Evolutionary conservation across 2,888 invertebrate genomes (phyloP).

Genomic region (Melitaea athalia): DNA sequence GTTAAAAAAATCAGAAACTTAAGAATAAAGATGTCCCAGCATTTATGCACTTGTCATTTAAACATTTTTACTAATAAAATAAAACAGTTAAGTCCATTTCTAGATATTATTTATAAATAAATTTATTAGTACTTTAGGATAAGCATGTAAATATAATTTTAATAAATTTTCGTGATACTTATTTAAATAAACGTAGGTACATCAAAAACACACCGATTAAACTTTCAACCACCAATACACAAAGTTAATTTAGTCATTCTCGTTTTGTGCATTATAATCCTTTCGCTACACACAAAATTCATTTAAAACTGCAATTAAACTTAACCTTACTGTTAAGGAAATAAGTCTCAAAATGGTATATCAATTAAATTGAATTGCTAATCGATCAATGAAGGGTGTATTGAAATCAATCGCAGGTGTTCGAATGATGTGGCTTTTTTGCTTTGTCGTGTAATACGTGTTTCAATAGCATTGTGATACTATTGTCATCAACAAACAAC

Average conservation of each 20-base stretch:
- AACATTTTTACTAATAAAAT: too few relatives aligned
- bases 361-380: conserved; percentile 42
- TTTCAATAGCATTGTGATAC: conserved; percentile 43
- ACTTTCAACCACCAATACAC: conserved; percentile 2
- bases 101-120: too few relatives aligned
- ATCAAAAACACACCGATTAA: not conserved
- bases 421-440: conserved; percentile 72
- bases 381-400: conserved; percentile 72
- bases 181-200: not conserved
- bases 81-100: too few relatives aligned
- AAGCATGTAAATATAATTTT: too few relatives aligned
- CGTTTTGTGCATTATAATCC: conserved; percentile 37
- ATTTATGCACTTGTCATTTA: too few relatives aligned
- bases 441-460: conserved; percentile 53
- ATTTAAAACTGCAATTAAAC: not conserved
- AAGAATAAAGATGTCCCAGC: too few relatives aligned
- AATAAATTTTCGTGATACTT: not conserved
- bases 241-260: conserved; percentile 31
- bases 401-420: conserved; percentile 78
- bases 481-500: conserved; percentile 53
- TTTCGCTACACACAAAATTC: conserved; percentile 24
- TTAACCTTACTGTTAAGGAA: not conserved
- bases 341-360: conserved; percentile 13
- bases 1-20: too few relatives aligned
- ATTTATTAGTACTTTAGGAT: too few relatives aligned